Evolutionary conservation across 2,888 invertebrate species (phyloP).

Genomic region (Acronicta psi): DNA sequence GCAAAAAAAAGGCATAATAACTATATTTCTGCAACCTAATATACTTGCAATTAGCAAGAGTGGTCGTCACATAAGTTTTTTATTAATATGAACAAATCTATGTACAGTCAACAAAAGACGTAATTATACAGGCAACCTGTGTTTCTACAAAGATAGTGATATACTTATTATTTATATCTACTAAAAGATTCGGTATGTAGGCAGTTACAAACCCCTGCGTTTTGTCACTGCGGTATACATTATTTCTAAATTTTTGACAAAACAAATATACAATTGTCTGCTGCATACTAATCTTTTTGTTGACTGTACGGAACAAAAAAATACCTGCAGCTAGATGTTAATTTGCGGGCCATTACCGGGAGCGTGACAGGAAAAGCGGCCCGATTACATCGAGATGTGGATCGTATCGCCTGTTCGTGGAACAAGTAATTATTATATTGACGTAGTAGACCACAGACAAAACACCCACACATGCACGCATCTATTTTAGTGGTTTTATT

Average conservation of each 20-base stretch:
- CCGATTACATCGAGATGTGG: slow-evolving; percentile 74
- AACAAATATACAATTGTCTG: too few species aligned
- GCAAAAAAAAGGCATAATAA: slow-evolving; percentile 20
- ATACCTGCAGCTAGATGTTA: slow-evolving; percentile 57
- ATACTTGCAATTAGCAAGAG: slow-evolving; percentile 14
- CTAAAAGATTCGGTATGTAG: too few species aligned
- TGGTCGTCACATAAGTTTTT: slow-evolving; percentile 24
- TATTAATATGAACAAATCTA: slow-evolving; percentile 42
- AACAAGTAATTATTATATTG: slow-evolving; percentile 71
- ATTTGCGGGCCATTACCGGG: slow-evolving; percentile 67
- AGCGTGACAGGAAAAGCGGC: slow-evolving; percentile 80
- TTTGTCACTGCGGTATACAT: too few species aligned
- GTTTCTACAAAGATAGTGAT: too few species aligned
- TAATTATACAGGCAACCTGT: too few species aligned
- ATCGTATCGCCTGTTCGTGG: slow-evolving; percentile 72
- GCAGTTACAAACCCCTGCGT: too few species aligned
- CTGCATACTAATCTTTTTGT: too few species aligned
- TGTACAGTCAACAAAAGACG: too few species aligned
- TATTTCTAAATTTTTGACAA: too few species aligned
- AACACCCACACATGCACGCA: slow-evolving; percentile 21
- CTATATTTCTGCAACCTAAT: slow-evolving; percentile 17
- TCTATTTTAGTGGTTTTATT: slow-evolving; percentile 32
- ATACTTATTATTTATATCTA: too few species aligned
- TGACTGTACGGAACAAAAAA: slow-evolving; percentile 30
- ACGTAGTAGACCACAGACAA: slow-evolving; percentile 48